phyloP scores from a whole-genome alignment of 92 coral and sea anemone genomes.

The Metridium senile region DNA sequence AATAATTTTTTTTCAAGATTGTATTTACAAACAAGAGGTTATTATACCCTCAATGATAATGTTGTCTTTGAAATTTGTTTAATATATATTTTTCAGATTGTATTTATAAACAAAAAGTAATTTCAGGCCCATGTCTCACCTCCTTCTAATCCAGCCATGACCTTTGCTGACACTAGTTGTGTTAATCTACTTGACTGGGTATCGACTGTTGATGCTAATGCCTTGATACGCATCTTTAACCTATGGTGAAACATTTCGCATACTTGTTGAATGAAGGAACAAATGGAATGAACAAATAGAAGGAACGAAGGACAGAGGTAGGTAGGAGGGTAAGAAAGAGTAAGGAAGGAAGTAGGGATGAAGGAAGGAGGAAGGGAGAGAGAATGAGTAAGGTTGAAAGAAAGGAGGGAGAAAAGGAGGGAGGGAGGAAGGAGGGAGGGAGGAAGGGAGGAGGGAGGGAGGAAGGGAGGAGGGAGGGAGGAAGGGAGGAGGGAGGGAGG shows the following conservation, averaged over 20 bases:
- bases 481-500: too few species aligned
- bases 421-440: neutral
- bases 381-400: too few species aligned
- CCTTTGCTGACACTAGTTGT: constrained; percentile 82
- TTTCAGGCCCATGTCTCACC: constrained; percentile 17
- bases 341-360: neutral
- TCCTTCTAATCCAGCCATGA: constrained; percentile 74
- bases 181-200: constrained; percentile 86
- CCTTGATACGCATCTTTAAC: constrained; percentile 89
- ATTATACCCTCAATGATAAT: too few species aligned
- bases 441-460: neutral
- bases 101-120: neutral
- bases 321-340: neutral
- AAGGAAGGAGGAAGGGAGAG: too few species aligned
- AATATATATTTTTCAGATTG: too few species aligned
- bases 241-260: constrained; percentile 28
- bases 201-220: constrained; percentile 88
- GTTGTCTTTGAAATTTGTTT: too few species aligned
- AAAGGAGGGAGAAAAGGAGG: neutral
- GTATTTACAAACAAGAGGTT: too few species aligned
- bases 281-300: neutral
- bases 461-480: too few species aligned
- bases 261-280: neutral
- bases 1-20: too few species aligned
- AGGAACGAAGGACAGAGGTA: neutral